Evolutionary conservation across 2,113 vertebrate species (phyloP).

Genomic region (Heterotilapia buettikoferi): DNA sequence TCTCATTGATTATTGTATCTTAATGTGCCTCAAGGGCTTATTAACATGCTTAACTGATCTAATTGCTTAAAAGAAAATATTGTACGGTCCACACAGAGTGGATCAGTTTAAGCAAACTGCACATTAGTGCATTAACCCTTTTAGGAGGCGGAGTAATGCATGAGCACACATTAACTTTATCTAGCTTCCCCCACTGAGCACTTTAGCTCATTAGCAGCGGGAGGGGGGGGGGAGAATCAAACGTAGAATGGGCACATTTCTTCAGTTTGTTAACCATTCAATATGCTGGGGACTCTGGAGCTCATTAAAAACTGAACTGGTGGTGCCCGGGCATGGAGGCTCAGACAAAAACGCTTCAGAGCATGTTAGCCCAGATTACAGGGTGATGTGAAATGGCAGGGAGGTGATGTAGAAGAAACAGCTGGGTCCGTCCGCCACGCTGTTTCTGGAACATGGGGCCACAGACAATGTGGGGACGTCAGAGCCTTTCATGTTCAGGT

Average conservation of each 20-base stretch:
- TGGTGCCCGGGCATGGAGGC: constrained; percentile 15
- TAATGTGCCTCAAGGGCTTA: not conserved
- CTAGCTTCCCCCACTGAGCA: not conserved
- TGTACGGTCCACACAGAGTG: not conserved
- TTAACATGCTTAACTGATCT: not conserved
- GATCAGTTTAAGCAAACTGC: not conserved
- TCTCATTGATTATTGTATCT: not conserved
- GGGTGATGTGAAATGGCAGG: constrained; percentile 53
- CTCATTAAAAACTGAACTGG: constrained; percentile 29
- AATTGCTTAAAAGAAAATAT: not conserved
- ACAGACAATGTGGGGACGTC: constrained; percentile 60
- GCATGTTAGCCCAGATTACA: constrained; percentile 62
- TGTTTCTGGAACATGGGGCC: constrained; percentile 41
- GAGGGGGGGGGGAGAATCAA: not conserved
- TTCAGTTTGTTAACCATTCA: constrained; percentile 15
- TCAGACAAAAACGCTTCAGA: constrained; percentile 51
- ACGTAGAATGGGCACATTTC: not conserved
- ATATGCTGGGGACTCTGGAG: not conserved
- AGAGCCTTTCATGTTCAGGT: constrained; percentile 69
- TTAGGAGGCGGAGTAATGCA: not conserved
- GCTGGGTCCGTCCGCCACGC: constrained; percentile 52
- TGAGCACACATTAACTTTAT: constrained; percentile 6
- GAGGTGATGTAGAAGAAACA: constrained; percentile 60
- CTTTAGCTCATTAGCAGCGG: constrained; percentile 4
- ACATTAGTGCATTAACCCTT: constrained; percentile 33